Base-by-base conservation (phyloP, 1,140 invertebrate genomes). In the Polypedilum vanderplanki region DNA sequence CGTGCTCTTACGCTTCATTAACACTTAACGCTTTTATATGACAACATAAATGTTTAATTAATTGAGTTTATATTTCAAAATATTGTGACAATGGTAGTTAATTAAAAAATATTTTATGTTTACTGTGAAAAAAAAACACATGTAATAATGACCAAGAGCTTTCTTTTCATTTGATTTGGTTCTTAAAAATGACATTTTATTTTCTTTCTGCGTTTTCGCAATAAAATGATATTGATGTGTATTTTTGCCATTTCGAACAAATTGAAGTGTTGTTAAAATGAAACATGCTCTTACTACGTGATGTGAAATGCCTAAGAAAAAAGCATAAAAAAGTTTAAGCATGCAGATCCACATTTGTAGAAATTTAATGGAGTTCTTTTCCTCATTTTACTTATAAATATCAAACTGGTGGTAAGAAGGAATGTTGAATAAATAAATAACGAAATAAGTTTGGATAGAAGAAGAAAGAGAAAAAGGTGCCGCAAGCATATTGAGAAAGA, bases 341-440 rank as follows among this genome's bases (percentile, higher is more conserved):
- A 57, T n/a, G 46, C 24, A 57, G 12, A 57, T 57, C n/a, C 15
- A 57, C 10, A 57, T 57, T n/a, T 8, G 41, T 57, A n/a, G 15
- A 57, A n/a, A n/a, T 57, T 57, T 57, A 57, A 57, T 57, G 46
- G n/a, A 57, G n/a, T n/a, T n/a, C n/a, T n/a, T 57, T 57, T 57
- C 46, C 12, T 57, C n/a, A n/a, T 57, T 57, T 57, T 57, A 15
- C 46, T 57, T 57, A n/a, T n/a, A 57, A 57, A n/a, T n/a, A n/a
- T 57, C 9, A 57, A 57, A 57, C 12, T 57, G 46, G 46, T 33
- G 5, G 24, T 5, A 5, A 33, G 46, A 57, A n/a, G 3, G n/a
- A 57, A 57, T n/a, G 12, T 15, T 57, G 46, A n/a, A 57, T 57
- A n/a, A n/a, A 57, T 57, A n/a, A 46, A 12, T 46, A 46, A 46